Evolutionary conservation across 2,797 vertebrate genomes (phyloP).

Genomic region (Sebastes umbrosus): DNA sequence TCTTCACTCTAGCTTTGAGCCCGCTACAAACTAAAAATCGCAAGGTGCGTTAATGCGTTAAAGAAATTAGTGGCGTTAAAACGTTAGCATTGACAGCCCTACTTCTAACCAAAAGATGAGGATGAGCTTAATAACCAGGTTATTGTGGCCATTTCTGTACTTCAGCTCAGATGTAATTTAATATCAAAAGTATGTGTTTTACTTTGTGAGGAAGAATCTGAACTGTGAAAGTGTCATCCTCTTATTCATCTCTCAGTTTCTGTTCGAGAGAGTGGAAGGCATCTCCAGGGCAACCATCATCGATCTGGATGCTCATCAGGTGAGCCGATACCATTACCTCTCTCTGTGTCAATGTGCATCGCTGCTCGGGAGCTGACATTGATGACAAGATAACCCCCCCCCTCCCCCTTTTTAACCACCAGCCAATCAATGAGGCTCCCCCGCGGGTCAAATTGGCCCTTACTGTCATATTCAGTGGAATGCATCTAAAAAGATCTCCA

Average conservation of each 20-base stretch:
- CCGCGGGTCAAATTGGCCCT: constrained; percentile 22
- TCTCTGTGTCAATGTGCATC: constrained; percentile 9
- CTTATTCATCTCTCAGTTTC: constrained; percentile 81
- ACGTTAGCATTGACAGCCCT: too few species aligned
- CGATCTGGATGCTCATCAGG: constrained; percentile 96
- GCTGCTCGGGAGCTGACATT: constrained; percentile 33
- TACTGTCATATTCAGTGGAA: constrained; percentile 27
- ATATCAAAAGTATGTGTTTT: background rate
- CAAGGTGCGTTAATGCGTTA: too few species aligned
- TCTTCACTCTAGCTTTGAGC: too few species aligned
- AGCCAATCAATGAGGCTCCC: constrained; percentile 37
- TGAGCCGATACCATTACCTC: constrained; percentile 69
- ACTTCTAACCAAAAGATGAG: background rate
- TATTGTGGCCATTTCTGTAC: background rate
- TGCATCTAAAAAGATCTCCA: constrained; percentile 1
- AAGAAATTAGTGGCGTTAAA: too few species aligned
- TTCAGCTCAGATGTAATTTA: background rate
- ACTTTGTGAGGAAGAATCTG: background rate
- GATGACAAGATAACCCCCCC: constrained; percentile 22
- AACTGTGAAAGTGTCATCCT: background rate
- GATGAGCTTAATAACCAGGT: background rate
- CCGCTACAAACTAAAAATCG: too few species aligned
- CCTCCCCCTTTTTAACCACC: background rate
- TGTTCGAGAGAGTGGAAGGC: constrained; percentile 92
- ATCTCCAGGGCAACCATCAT: constrained; percentile 92